These are phyloP conservation scores for Solea solea DNA, from an alignment of 2,113 vertebrate species.

Conservation along the genomic window DNA sequence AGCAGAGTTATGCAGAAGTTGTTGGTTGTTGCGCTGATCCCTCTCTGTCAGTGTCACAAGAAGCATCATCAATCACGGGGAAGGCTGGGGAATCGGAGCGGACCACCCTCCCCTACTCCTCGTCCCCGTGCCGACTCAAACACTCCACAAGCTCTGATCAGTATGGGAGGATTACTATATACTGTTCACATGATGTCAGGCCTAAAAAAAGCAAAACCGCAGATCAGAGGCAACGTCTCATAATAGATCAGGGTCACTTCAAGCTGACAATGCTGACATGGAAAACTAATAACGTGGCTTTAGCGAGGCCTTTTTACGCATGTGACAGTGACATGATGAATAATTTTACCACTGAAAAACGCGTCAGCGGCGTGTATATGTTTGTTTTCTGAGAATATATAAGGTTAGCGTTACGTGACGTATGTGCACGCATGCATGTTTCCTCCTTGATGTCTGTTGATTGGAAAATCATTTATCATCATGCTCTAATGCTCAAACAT, in stretches of 20 bases:
- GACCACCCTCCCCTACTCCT: slow-evolving; percentile 58
- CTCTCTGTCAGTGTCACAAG: slow-evolving; percentile 72
- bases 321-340: slow-evolving; percentile 8
- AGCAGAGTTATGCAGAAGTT: slow-evolving; percentile 75
- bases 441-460: too few relatives aligned
- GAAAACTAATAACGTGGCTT: slow-evolving; percentile 26
- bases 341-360: background rate
- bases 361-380: background rate
- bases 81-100: slow-evolving; percentile 12
- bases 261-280: slow-evolving; percentile 32
- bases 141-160: slow-evolving; percentile 38
- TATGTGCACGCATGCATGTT: background rate
- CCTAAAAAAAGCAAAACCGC: slow-evolving; percentile 34
- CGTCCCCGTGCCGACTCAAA: slow-evolving; percentile 43
- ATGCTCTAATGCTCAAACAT: slow-evolving; percentile 34
- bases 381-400: slow-evolving; percentile 1
- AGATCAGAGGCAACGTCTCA: slow-evolving; percentile 44
- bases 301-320: slow-evolving; percentile 1
- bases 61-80: slow-evolving; percentile 72
- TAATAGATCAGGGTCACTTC: slow-evolving; percentile 51
- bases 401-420: background rate
- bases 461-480: background rate
- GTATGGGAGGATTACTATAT: slow-evolving; percentile 53
- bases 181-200: slow-evolving; percentile 62
- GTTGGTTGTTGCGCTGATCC: slow-evolving; percentile 78